Evolutionary conservation across 2,797 vertebrate species (phyloP).

Genomic region (Notolepis coatsorum): DNA sequence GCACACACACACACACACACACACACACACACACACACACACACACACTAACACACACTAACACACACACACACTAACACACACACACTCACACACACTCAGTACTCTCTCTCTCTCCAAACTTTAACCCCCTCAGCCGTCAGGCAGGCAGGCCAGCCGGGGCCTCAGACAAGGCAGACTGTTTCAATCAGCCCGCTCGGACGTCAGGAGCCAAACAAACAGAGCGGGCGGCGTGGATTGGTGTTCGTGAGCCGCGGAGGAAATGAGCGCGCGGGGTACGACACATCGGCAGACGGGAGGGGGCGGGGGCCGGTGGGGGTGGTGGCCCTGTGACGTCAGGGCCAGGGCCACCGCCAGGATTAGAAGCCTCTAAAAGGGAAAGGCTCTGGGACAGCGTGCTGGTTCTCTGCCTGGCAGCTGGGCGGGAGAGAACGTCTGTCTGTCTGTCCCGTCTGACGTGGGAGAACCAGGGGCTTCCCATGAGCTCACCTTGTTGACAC

Average conservation of each 20-base stretch:
- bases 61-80: not conserved
- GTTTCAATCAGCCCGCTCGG: conserved; percentile 75
- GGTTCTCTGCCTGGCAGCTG: not conserved
- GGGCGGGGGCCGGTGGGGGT: conserved; percentile 72
- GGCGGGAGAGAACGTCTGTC: conserved; percentile 54
- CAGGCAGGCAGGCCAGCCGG: conserved; percentile 30
- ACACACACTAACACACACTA: conserved; percentile 44
- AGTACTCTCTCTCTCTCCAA: conserved; percentile 23
- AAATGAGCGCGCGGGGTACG: conserved; percentile 90
- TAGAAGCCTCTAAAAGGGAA: conserved; percentile 98
- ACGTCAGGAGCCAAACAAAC: conserved; percentile 81
- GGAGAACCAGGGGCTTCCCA: conserved; percentile 82
- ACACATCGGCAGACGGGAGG: conserved; percentile 89
- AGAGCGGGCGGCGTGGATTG: conserved; percentile 82
- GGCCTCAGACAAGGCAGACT: conserved; percentile 64
- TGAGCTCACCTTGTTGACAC: conserved; percentile 80
- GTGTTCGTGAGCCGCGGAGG: conserved; percentile 85
- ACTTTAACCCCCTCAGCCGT: conserved; percentile 80
- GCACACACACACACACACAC: conserved; percentile 22
- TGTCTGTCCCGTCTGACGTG: conserved; percentile 64
- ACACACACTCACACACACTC: not conserved
- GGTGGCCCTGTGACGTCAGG: conserved; percentile 87
- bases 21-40: conserved; percentile 47
- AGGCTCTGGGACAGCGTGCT: conserved; percentile 61
- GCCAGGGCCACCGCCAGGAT: conserved; percentile 88